phyloP scores from a whole-genome alignment of 1,140 invertebrate species.

The Cylas formicarius region DNA sequence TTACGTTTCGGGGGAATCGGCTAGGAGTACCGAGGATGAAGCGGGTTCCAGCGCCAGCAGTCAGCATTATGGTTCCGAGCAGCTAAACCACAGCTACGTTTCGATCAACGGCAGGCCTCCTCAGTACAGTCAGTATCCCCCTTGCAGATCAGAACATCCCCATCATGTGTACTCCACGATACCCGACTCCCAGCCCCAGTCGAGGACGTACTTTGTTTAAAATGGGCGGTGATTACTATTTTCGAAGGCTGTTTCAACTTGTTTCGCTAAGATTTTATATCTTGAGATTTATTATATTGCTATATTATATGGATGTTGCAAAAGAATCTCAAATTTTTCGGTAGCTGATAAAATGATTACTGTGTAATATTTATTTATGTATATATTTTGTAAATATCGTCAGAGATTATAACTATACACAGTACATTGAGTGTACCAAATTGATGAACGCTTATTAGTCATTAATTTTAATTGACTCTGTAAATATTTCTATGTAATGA shows the following conservation, averaged over 20 bases:
- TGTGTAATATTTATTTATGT: constrained; percentile 28
- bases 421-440: constrained; percentile 8
- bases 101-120: constrained; percentile 39
- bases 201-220: constrained; percentile 42
- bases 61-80: constrained; percentile 41
- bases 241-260: constrained; percentile 21
- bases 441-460: constrained; percentile 40
- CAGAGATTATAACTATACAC: constrained; percentile 9
- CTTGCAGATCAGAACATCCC: constrained; percentile 27
- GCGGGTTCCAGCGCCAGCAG: constrained; percentile 50
- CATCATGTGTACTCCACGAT: constrained; percentile 42
- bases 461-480: constrained; percentile 36
- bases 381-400: constrained; percentile 33
- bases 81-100: constrained; percentile 41
- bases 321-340: constrained; percentile 17
- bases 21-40: constrained; percentile 51
- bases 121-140: constrained; percentile 36
- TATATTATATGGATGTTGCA: constrained; percentile 11
- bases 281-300: constrained; percentile 9
- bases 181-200: constrained; percentile 38
- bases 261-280: constrained; percentile 1
- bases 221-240: constrained; percentile 12
- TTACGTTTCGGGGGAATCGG: constrained; percentile 56
- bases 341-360: constrained; percentile 19
- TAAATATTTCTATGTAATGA: constrained; percentile 34